Evolutionary conservation across 1,140 invertebrate genomes (phyloP).

Genomic region (Monomorium pharaonis): DNA sequence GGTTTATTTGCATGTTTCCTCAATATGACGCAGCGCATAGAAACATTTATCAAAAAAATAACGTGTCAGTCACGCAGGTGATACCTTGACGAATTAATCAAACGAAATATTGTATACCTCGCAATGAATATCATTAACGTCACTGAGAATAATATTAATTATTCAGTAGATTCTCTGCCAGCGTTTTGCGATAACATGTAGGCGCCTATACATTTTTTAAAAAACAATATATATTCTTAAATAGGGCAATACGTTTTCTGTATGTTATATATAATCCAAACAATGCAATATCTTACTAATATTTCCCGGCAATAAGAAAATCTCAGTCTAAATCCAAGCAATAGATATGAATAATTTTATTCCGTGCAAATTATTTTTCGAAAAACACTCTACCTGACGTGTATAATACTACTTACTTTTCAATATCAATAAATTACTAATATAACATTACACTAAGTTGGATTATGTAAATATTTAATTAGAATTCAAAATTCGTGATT

Average conservation of each 20-base stretch:
- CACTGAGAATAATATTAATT: constrained; percentile 19
- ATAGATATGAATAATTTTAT: background rate
- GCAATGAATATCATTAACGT: constrained; percentile 47
- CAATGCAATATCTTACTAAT: background rate
- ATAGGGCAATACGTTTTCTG: background rate
- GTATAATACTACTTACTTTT: background rate
- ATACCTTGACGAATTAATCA: constrained; percentile 36
- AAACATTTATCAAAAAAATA: constrained; percentile 33
- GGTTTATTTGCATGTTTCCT: constrained; percentile 69
- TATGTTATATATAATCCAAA: background rate
- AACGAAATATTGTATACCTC: background rate
- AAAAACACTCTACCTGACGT: background rate
- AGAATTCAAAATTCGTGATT: too few relatives aligned
- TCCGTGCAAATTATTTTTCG: background rate
- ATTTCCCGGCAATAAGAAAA: background rate
- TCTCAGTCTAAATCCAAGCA: background rate
- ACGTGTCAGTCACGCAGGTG: constrained; percentile 51
- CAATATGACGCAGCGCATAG: constrained; percentile 41
- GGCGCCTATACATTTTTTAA: background rate
- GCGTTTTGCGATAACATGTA: background rate
- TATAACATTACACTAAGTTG: too few relatives aligned
- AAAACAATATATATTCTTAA: background rate
- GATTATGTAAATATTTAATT: too few relatives aligned
- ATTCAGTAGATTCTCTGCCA: background rate
- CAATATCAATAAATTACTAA: too few relatives aligned